Evolutionary conservation across 2,113 vertebrate genomes (phyloP), one percentile per base, ranked within the genome.

Genomic region (Cisticola juncidis): DNA sequence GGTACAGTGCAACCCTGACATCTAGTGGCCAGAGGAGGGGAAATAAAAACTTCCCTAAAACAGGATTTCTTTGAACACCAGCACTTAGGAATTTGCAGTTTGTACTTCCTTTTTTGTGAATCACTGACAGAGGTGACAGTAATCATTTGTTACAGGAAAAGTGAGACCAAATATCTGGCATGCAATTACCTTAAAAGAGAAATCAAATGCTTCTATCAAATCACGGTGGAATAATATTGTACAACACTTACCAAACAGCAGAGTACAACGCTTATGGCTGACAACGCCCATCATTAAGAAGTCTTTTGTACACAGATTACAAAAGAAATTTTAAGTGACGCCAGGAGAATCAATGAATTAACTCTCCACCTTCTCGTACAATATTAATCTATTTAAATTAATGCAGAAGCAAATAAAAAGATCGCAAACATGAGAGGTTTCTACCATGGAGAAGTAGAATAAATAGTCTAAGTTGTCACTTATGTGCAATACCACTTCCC

Each of bases 1-100:
- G 29, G 15, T 16, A 50, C 62, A 79, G 94, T 91, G 57, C 93
- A 88, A 69, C 16, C 2, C 0, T 97, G 98, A 96, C 98, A 98
- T 91, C 98, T 98, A 97, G 98, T 95, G 98, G 96, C 11, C 51
- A n/a, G 0, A 0, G 5, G 21, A 53, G 33, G 90, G 5, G 48
- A 21, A 76, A 81, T 4, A 45, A 74, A 84, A 66, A 42, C 7
- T 74, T 68, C 22, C 12, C 14, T 29, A 47, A 62, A 81, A 33
- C 4, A 8, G 5, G 4, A 6, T n/a, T 66, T 71, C 48, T 57
- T 69, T 24, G 24, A 82, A 50, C 50, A 35, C 21, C 1, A 58
- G 16, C 12, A 17, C 16, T 50, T 66, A 10, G 0, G 4, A 93
- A 64, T 15, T 74, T 77, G 22, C 8, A 24, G 31, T 54, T 88